Evolutionary conservation across 2,113 vertebrate species (phyloP).

Genomic region (Tinamus guttatus): DNA sequence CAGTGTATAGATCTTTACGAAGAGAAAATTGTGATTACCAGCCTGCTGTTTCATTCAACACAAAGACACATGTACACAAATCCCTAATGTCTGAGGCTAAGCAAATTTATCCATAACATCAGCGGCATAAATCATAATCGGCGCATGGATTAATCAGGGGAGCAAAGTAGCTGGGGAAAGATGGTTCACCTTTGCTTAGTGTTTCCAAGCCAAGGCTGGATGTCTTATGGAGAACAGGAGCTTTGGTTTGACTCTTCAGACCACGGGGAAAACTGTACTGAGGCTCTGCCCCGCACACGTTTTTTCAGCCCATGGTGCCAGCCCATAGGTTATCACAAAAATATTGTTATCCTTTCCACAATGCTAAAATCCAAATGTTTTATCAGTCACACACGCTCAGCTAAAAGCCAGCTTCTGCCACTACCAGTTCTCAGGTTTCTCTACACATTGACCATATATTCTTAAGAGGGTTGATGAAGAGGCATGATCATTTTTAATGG

Average conservation of each 20-base stretch:
- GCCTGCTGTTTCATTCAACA: background rate
- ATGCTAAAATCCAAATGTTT: background rate
- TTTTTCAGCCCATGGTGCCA: background rate
- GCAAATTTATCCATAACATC: slow-evolving; percentile 21
- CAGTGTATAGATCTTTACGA: background rate
- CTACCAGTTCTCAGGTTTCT: background rate
- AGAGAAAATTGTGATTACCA: background rate
- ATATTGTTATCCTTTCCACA: rapidly evolving
- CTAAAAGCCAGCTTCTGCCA: background rate
- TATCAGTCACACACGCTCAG: background rate
- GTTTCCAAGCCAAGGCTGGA: background rate
- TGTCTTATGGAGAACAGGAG: background rate
- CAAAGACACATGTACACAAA: background rate
- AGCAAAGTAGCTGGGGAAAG: background rate
- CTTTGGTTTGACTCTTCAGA: background rate
- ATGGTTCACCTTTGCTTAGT: background rate
- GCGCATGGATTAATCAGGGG: background rate
- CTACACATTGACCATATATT: background rate
- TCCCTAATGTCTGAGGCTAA: background rate
- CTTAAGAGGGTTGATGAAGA: background rate
- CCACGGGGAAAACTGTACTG: background rate
- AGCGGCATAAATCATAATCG: background rate
- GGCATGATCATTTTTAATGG: background rate
- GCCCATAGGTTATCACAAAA: background rate
- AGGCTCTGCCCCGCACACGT: background rate